phyloP scores from a whole-genome alignment of 2,797 vertebrate genomes.

The Champsocephalus gunnari region DNA sequence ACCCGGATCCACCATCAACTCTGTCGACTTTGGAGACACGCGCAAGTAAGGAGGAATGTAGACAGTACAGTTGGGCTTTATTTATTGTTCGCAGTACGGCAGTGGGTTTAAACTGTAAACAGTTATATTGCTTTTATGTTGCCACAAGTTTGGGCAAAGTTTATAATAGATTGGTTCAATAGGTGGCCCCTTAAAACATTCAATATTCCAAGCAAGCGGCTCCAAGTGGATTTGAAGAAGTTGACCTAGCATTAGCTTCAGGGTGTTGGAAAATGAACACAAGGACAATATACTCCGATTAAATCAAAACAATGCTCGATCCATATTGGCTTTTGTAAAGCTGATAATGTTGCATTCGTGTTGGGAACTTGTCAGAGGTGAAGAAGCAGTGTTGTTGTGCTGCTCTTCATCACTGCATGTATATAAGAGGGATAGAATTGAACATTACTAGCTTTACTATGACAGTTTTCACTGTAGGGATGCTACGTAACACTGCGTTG shows the following conservation, averaged over 20 bases:
- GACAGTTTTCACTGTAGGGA: constrained; percentile 1
- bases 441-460: constrained; percentile 2
- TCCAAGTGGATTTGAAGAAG: not conserved
- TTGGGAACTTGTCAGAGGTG: not conserved
- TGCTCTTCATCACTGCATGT: constrained; percentile 1
- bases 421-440: not conserved
- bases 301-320: not conserved
- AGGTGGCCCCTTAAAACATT: not conserved
- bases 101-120: not conserved
- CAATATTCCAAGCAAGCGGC: not conserved
- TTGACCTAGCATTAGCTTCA: not conserved
- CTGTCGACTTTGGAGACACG: constrained; percentile 98
- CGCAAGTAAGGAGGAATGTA: constrained; percentile 90
- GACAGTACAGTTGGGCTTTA: not conserved
- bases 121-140: not conserved
- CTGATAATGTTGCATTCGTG: not conserved
- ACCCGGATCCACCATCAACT: constrained; percentile 98
- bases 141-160: not conserved
- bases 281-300: not conserved
- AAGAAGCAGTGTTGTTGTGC: constrained; percentile 5
- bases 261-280: not conserved
- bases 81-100: not conserved
- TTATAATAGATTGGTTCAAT: not conserved
- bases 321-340: not conserved
- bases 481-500: constrained; percentile 4